A percentile compares a stretch with the other conserved stretches of the same genome.
Evolutionary conservation across 2,113 vertebrate genomes (phyloP).

Genomic region (Psophia crepitans): DNA sequence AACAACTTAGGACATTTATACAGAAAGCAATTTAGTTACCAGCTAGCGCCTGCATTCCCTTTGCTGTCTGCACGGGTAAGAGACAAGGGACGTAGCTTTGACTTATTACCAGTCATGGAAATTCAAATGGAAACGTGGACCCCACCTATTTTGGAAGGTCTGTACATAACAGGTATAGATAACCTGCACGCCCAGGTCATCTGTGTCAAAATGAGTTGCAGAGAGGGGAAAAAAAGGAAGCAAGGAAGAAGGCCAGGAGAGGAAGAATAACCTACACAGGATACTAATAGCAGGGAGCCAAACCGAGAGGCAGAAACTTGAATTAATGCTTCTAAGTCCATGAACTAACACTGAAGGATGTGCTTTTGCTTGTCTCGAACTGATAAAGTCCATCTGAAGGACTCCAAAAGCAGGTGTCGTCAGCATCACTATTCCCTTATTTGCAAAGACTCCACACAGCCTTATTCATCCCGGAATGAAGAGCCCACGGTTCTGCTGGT

Average conservation of each 20-base stretch:
- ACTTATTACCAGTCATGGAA: neutral
- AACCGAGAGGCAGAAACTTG: neutral
- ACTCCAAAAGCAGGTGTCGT: neutral
- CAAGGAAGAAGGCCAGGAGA: neutral
- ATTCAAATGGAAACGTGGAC: rapidly evolving
- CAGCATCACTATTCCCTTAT: neutral
- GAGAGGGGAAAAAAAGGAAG: neutral
- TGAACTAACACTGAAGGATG: neutral
- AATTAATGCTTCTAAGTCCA: neutral
- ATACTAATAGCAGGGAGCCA: neutral
- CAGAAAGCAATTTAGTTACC: neutral
- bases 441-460: neutral
- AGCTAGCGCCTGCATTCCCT: neutral
- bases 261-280: neutral
- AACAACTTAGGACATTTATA: neutral
- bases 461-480: neutral
- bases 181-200: neutral
- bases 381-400: neutral
- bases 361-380: neutral
- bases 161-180: too few species aligned
- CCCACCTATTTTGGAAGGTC: neutral
- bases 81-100: neutral
- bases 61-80: neutral
- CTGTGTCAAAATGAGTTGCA: neutral
- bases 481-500: neutral